Evolutionary conservation across 2,888 invertebrate species (phyloP).

Genomic region (Rosalia funebris): DNA sequence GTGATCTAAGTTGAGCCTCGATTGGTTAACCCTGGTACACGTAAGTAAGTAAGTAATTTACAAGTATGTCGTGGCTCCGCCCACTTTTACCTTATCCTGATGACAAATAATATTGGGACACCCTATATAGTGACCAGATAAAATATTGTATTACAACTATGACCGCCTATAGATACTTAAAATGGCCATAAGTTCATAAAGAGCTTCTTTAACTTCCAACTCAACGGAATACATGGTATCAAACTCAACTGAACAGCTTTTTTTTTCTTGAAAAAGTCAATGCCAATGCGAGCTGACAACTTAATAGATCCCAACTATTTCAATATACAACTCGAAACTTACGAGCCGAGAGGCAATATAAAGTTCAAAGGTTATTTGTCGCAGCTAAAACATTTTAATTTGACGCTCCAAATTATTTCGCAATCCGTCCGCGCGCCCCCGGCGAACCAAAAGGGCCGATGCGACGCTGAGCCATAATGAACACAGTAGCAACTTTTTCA

Average conservation of each 20-base stretch:
- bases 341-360: neutral
- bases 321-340: slow-evolving; percentile 1
- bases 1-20: too few relatives aligned
- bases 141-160: too few relatives aligned
- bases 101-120: too few relatives aligned
- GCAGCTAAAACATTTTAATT: slow-evolving; percentile 12
- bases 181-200: too few relatives aligned
- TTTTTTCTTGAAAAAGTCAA: neutral
- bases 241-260: neutral
- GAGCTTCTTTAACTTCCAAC: too few relatives aligned
- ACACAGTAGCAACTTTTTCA: slow-evolving; percentile 12
- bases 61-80: too few relatives aligned
- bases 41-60: too few relatives aligned
- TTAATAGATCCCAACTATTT: slow-evolving; percentile 19
- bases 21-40: too few relatives aligned
- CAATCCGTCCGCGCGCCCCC: neutral
- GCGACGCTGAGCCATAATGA: neutral
- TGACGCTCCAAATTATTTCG: neutral
- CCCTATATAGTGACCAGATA: too few relatives aligned
- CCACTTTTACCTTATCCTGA: too few relatives aligned
- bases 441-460: neutral
- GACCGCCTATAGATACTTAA: too few relatives aligned
- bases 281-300: neutral
- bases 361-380: slow-evolving; percentile 10
- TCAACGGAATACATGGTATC: neutral